phyloP scores from a whole-genome alignment of 1,140 invertebrate species.

The Wiebesia pumilae region DNA sequence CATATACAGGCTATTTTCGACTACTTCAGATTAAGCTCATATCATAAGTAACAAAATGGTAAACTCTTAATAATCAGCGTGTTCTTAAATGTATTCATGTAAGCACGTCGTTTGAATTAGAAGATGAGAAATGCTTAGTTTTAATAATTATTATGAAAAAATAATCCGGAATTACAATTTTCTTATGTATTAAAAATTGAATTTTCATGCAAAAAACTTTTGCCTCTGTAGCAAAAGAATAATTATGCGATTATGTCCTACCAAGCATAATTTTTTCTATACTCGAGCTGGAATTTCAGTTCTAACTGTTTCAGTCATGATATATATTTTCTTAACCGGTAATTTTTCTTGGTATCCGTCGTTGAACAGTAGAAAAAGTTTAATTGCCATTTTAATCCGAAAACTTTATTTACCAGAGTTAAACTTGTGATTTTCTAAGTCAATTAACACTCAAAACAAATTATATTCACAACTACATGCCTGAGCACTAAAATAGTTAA shows the following conservation, averaged over 20 bases:
- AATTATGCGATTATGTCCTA: slow-evolving; percentile 30
- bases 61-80: too few relatives aligned
- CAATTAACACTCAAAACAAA: slow-evolving; percentile 35
- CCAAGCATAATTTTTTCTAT: neutral
- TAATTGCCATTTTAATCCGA: slow-evolving; percentile 46
- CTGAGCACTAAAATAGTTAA: neutral
- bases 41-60: too few relatives aligned
- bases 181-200: too few relatives aligned
- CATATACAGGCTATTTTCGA: too few relatives aligned
- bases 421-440: slow-evolving; percentile 22
- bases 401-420: slow-evolving; percentile 29
- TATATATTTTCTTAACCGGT: neutral
- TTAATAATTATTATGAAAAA: too few relatives aligned
- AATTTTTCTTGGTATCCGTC: slow-evolving; percentile 22
- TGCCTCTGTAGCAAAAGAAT: neutral
- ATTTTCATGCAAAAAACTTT: slow-evolving; percentile 22
- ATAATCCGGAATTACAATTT: too few relatives aligned
- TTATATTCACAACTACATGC: neutral
- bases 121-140: too few relatives aligned
- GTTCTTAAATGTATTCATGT: too few relatives aligned
- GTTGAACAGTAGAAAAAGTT: slow-evolving; percentile 40
- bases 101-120: too few relatives aligned
- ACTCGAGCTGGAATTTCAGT: slow-evolving; percentile 3
- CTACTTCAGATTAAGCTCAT: too few relatives aligned
- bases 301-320: slow-evolving; percentile 4